Percentiles rank a stretch among this genome's conserved stretches.
These are phyloP conservation scores for Spheniscus mendiculus DNA, from an alignment of 2,113 vertebrate species.

Conservation along the genomic window DNA sequence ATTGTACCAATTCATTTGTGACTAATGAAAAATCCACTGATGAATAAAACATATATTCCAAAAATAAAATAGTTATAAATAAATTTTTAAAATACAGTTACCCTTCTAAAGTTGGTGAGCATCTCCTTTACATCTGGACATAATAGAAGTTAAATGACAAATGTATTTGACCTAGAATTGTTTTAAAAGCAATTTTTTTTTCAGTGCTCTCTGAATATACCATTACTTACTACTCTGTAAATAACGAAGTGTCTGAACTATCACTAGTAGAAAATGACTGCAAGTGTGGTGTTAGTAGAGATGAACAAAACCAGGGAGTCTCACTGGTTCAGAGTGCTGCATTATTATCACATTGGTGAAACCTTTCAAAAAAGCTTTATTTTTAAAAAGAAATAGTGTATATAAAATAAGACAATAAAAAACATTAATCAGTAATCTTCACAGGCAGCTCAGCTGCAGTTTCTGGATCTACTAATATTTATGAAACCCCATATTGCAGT, in stretches of 20 bases:
- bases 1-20: constrained; percentile 41
- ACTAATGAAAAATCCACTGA: constrained; percentile 50
- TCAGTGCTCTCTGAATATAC: not conserved
- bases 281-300: not conserved
- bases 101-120: not conserved
- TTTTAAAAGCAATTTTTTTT: not conserved
- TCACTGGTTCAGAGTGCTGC: not conserved
- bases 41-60: constrained; percentile 25
- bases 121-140: not conserved
- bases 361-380: not conserved
- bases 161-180: not conserved
- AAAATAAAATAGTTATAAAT: constrained; percentile 37
- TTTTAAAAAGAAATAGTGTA: not conserved
- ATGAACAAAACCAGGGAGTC: not conserved
- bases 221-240: not conserved
- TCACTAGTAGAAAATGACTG: not conserved
- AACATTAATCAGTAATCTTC: not conserved
- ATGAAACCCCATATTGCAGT: not conserved
- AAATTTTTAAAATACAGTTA: constrained; percentile 7
- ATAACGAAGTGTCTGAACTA: not conserved
- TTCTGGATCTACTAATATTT: not conserved
- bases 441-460: not conserved
- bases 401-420: not conserved
- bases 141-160: not conserved
- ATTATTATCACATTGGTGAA: not conserved